These are phyloP conservation scores for Ictalurus furcatus DNA, from an alignment of 2,113 vertebrate genomes.

Conservation along the genomic window DNA sequence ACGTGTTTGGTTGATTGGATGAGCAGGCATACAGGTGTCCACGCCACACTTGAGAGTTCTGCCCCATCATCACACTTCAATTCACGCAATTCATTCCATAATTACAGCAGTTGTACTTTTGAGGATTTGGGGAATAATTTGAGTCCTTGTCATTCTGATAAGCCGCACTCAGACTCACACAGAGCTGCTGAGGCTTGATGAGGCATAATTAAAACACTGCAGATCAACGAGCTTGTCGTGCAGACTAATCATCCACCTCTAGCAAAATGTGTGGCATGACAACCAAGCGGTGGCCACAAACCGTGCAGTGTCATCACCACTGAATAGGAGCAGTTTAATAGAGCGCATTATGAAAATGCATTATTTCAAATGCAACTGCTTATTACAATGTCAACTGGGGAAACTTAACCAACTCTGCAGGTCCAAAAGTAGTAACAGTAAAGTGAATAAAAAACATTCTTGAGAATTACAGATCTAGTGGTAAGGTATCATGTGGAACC, in stretches of 20 bases:
- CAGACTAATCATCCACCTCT: slow-evolving; percentile 48
- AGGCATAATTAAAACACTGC: slow-evolving; percentile 68
- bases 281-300: not conserved
- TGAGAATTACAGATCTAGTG: not conserved
- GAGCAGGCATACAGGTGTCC: not conserved
- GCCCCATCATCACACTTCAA: slow-evolving; percentile 11
- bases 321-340: not conserved
- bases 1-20: not conserved
- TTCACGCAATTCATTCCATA: slow-evolving; percentile 4
- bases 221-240: slow-evolving; percentile 62
- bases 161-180: slow-evolving; percentile 55
- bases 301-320: not conserved
- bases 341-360: not conserved
- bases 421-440: not conserved
- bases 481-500: not conserved
- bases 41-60: not conserved
- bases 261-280: slow-evolving; percentile 2
- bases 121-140: slow-evolving; percentile 60
- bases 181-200: slow-evolving; percentile 59
- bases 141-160: slow-evolving; percentile 59
- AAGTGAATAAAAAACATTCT: not conserved
- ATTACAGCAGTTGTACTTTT: slow-evolving; percentile 35
- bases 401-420: not conserved
- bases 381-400: not conserved
- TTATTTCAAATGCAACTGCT: not conserved